Evolutionary conservation across 1,140 invertebrate species (phyloP), one percentile per base, ranked within the genome.

Genomic region (Drosophila setifemur): DNA sequence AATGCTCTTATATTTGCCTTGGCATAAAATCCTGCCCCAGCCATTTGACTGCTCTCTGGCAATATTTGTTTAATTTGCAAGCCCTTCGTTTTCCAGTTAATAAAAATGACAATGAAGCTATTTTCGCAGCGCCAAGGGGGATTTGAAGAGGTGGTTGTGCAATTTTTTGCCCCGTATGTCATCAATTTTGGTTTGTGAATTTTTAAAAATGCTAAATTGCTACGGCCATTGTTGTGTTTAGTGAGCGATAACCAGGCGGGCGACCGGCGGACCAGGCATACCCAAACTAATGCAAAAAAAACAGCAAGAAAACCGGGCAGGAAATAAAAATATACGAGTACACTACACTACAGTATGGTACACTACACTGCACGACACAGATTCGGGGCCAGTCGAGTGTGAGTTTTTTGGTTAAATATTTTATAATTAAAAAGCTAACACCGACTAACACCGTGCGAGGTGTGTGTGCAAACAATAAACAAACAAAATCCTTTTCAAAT

Each of bases 401-500:
- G 82, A 89, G 82, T 81, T 79, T 82, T 79, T 85, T 89, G 79
- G 83, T 89, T 89, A 85, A 89, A 89, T 89, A 89, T 89, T 89
- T 89, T 89, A 89, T 89, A 89, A 89, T 89, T 89, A 89, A 89
- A 89, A 89, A 89, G 87, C 87, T 89, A 89, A 89, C 87, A 89
- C 82, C 74, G 74, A 87, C 87, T 89, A 89, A 87, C 81, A 89
- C 86, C 86, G 81, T 76, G 61, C 73, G 74, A 83, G 86, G 86
- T 89, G 85, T 88, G 78, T 87, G 88, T 74, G 88, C 79, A 89
- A 89, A 88, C 82, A 89, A 88, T 88, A 89, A 86, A 89, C 88
- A 89, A 89, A 89, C 88, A 88, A 89, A 89, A 89, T 89, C 88
- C 88, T 89, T 89, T 88, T 85, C 83, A 89, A 89, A 89, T 89